These are phyloP conservation scores for Cyprinus carpio DNA, from an alignment of 2,113 vertebrate genomes.

Conservation along the genomic window DNA sequence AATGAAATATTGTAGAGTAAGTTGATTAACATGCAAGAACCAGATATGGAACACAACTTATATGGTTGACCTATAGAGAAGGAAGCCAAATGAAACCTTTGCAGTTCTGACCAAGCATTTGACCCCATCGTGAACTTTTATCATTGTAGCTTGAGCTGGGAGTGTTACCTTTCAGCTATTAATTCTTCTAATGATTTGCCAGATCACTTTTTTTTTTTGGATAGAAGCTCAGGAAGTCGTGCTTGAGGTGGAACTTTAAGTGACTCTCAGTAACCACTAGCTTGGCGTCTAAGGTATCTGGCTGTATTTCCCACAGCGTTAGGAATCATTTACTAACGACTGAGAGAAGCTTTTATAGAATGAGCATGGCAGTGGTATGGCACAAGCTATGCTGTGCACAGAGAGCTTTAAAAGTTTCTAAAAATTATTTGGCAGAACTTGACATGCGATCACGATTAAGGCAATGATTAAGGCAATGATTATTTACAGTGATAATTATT, in stretches of 20 bases:
- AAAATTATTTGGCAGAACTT: conserved; percentile 28
- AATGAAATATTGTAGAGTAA: neutral
- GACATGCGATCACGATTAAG: neutral
- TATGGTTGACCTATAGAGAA: neutral
- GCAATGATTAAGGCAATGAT: conserved; percentile 11
- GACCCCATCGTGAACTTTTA: neutral
- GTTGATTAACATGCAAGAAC: neutral
- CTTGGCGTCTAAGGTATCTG: conserved; percentile 31
- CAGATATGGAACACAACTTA: neutral
- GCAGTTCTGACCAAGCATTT: neutral
- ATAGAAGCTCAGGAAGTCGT: neutral
- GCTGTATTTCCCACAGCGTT: neutral
- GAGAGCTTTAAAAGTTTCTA: conserved; percentile 9
- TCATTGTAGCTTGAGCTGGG: neutral
- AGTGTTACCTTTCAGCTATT: conserved; percentile 31
- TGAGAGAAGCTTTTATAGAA: conserved; percentile 46
- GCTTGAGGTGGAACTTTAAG: conserved; percentile 8
- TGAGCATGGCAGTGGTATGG: conserved; percentile 18
- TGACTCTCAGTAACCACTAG: conserved; percentile 9
- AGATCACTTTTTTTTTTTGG: conserved; percentile 17
- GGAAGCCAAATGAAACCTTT: conserved; percentile 3
- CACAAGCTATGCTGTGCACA: neutral
- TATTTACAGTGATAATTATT: neutral
- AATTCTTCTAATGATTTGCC: conserved; percentile 25
- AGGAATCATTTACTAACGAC: conserved; percentile 25